A percentile compares a stretch with the other conserved stretches of the same genome.
Conservation (phyloP, 1,140 invertebrate species). For the Proctacanthus coquilletti region DNA sequence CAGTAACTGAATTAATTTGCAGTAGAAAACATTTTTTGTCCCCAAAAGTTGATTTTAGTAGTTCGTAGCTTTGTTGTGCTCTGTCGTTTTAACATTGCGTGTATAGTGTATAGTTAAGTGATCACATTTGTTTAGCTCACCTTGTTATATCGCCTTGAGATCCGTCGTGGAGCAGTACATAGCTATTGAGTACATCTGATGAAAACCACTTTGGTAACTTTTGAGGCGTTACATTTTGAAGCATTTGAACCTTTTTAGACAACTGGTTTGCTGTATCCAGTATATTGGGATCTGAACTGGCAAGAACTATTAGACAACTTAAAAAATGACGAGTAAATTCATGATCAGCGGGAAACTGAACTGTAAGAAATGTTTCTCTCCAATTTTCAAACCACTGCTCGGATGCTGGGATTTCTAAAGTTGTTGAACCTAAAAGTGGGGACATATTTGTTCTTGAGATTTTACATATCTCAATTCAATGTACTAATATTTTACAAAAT, state of each 20-base stretch:
- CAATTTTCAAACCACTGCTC: constrained; percentile 96
- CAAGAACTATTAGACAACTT: constrained; percentile 78
- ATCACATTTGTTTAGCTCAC: constrained; percentile 6
- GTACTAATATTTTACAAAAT: too few relatives aligned
- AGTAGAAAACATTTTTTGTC: constrained; percentile 72
- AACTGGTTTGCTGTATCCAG: constrained; percentile 61
- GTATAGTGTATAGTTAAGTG: constrained; percentile 13
- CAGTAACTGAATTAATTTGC: constrained; percentile 59
- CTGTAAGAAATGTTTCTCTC: constrained; percentile 78
- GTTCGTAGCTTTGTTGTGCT: constrained; percentile 65
- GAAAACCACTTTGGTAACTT: constrained; percentile 86
- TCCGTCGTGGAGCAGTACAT: constrained; percentile 76
- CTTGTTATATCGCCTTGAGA: constrained; percentile 24
- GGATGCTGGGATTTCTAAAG: constrained; percentile 47
- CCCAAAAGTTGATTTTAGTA: constrained; percentile 72
- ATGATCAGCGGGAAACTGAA: constrained; percentile 83
- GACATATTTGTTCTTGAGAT: too few relatives aligned
- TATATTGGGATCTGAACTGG: constrained; percentile 64
- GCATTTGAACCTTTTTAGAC: constrained; percentile 61
- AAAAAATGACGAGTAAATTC: constrained; percentile 89
- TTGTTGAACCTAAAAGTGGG: constrained; percentile 30
- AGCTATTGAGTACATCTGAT: constrained; percentile 67
- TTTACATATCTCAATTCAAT: too few relatives aligned
- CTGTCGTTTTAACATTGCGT: too few relatives aligned
- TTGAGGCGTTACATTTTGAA: constrained; percentile 53